These are phyloP conservation scores for Lepidocyrtinus sp. DNA, from an alignment of 2,888 invertebrate genomes.

Conservation along the genomic window DNA sequence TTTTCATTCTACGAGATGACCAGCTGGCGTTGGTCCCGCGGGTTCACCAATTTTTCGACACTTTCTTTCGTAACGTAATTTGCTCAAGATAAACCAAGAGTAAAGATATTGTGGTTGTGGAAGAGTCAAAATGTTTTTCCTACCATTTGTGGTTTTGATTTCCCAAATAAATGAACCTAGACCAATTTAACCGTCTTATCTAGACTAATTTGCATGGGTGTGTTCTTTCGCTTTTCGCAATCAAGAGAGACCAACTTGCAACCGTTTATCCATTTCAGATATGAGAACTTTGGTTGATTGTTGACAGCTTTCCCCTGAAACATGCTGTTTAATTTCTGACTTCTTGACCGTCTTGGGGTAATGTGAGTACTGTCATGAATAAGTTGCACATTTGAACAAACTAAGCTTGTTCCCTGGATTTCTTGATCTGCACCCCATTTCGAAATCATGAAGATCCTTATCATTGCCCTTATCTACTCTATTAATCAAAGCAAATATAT, in stretches of 20 bases:
- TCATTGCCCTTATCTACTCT: slow-evolving; percentile 50
- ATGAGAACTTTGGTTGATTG: slow-evolving; percentile 38
- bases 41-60: slow-evolving; percentile 14
- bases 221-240: slow-evolving; percentile 56
- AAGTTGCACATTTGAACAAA: neutral
- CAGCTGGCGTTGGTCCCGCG: neutral
- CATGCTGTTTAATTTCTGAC: slow-evolving; percentile 7
- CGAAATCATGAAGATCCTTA: slow-evolving; percentile 51
- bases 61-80: neutral
- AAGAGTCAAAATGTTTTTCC: neutral
- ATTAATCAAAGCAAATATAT: slow-evolving; percentile 55
- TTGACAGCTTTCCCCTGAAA: slow-evolving; percentile 40
- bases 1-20: too few relatives aligned
- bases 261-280: slow-evolving; percentile 31
- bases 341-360: neutral
- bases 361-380: neutral
- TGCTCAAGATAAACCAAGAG: too few relatives aligned
- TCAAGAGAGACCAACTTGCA: slow-evolving; percentile 51
- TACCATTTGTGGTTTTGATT: neutral
- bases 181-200: neutral
- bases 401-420: neutral
- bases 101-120: neutral
- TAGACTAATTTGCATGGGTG: slow-evolving; percentile 53
- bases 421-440: neutral
- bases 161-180: slow-evolving; percentile 6